Percentiles rank a stretch among this genome's conserved stretches.
phyloP scores from a whole-genome alignment of 2,113 vertebrate species.

The Mastomys natalensis region DNA sequence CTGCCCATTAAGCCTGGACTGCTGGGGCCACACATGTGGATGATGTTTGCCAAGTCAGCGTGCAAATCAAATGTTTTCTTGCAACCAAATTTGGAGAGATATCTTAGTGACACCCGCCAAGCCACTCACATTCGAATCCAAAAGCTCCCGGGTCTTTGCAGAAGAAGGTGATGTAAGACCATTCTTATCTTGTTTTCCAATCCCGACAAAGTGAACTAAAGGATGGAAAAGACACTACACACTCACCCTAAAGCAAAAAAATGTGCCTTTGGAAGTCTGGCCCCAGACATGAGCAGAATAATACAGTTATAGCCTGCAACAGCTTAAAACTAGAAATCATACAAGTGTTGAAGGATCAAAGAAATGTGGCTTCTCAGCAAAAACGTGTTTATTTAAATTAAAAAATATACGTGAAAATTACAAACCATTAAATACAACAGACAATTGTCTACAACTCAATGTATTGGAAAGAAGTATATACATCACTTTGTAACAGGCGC shows the following conservation, averaged over 20 bases:
- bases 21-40: background rate
- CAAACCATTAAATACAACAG: conserved; percentile 88
- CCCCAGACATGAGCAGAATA: background rate
- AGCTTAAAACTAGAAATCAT: background rate
- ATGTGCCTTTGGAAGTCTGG: background rate
- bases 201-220: conserved; percentile 41
- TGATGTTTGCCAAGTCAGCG: background rate
- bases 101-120: background rate
- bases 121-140: background rate
- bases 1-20: background rate
- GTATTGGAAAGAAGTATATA: conserved; percentile 85
- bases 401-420: conserved; percentile 86
- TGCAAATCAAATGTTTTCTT: conserved; percentile 10
- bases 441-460: conserved; percentile 87
- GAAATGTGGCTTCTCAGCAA: conserved; percentile 65
- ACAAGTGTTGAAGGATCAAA: conserved; percentile 31
- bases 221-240: background rate
- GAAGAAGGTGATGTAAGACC: background rate
- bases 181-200: background rate
- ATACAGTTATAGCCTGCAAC: background rate
- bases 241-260: background rate
- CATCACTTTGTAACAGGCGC: conserved; percentile 78
- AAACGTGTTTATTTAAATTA: conserved; percentile 90
- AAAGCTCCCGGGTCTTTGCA: background rate
- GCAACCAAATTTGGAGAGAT: conserved; percentile 6